Evolutionary conservation across 2,888 invertebrate genomes (phyloP).

Genomic region (Pomacea canaliculata): DNA sequence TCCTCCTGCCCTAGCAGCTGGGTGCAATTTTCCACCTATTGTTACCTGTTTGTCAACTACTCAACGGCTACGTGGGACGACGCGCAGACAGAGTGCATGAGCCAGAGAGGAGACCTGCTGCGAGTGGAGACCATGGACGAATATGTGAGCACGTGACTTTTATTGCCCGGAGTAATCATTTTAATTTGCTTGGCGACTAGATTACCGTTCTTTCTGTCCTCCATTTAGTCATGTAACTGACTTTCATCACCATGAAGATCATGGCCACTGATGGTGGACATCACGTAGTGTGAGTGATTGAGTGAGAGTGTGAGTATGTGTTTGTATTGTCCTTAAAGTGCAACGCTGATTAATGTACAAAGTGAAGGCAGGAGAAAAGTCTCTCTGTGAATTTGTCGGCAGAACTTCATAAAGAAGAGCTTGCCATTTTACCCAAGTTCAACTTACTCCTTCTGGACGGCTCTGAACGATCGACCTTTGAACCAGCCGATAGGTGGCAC

Average conservation of each 20-base stretch:
- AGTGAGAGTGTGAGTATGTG: no score
- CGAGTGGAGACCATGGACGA: neutral
- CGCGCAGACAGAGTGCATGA: slow-evolving; percentile 9
- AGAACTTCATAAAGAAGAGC: slow-evolving; percentile 14
- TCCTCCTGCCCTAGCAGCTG: neutral
- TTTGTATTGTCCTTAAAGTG: no score
- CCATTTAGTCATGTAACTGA: no score
- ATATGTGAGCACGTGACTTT: neutral
- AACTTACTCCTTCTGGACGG: neutral
- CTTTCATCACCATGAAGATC: no score
- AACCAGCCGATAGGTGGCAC: neutral
- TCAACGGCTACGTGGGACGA: neutral
- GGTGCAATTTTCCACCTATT: neutral
- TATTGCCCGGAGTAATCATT: neutral
- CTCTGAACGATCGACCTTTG: neutral
- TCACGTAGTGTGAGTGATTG: no score
- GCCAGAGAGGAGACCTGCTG: neutral
- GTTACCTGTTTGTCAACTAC: slow-evolving; percentile 9
- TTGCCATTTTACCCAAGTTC: neutral
- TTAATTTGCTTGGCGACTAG: no score
- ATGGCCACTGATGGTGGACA: no score
- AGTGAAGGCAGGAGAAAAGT: no score
- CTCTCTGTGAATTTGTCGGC: neutral
- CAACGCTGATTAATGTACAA: no score
- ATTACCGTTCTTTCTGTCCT: no score